These are phyloP conservation scores for Sinocyclocheilus anophthalmus DNA, from an alignment of 2,113 vertebrate genomes.

Conservation along the genomic window DNA sequence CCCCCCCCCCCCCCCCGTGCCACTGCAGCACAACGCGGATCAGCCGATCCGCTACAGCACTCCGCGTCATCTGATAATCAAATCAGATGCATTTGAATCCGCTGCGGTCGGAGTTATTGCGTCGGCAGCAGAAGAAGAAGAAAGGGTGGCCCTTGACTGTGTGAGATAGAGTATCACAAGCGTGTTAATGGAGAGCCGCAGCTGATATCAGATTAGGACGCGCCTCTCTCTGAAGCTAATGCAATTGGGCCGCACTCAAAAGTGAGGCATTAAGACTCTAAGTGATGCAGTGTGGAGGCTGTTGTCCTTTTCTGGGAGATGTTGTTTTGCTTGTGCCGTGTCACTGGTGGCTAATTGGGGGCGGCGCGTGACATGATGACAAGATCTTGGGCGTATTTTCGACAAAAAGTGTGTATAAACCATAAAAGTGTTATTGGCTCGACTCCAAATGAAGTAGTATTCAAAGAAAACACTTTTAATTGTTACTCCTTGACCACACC, in stretches of 20 bases:
- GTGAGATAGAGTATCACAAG: conserved; percentile 57
- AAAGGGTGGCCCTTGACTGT: conserved; percentile 49
- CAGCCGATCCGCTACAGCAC: conserved; percentile 39
- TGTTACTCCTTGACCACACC: not conserved
- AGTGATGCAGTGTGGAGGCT: conserved; percentile 54
- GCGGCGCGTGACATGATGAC: conserved; percentile 12
- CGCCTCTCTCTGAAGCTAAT: conserved; percentile 67
- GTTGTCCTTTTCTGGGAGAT: conserved; percentile 45
- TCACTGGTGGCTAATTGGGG: conserved; percentile 49
- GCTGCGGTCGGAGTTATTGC: conserved; percentile 46
- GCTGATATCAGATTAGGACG: conserved; percentile 57
- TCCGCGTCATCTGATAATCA: conserved; percentile 56
- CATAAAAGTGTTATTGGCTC: not conserved
- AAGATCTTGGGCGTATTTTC: not conserved
- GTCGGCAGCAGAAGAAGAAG: conserved; percentile 24
- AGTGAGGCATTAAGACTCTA: conserved; percentile 58
- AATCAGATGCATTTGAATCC: conserved; percentile 55
- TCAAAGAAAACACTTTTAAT: not conserved
- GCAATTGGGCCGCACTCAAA: conserved; percentile 55
- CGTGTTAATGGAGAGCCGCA: conserved; percentile 61
- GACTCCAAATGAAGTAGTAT: not conserved
- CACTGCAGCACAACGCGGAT: conserved; percentile 35
- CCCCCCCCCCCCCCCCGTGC: too few relatives aligned
- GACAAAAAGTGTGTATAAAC: not conserved
- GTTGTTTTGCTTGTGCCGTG: conserved; percentile 48